These are phyloP conservation scores for Nothura maculosa DNA, from an alignment of 2,797 vertebrate species.

Conservation along the genomic window DNA sequence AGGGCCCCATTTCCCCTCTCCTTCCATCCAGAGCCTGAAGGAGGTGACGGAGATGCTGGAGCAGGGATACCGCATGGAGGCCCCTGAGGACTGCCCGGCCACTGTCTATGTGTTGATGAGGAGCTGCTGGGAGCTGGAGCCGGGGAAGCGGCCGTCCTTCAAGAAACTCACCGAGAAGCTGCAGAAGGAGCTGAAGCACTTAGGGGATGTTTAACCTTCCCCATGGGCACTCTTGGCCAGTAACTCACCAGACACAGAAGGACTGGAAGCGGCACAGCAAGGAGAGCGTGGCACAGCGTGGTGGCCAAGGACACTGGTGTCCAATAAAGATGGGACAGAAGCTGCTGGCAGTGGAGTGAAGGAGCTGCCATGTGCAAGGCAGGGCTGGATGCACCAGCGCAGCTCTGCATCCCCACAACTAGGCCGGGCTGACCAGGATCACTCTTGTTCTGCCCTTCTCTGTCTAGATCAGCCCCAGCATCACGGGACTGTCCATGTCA, in stretches of 20 bases:
- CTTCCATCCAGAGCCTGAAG: constrained; percentile 82
- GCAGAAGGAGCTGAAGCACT: constrained; percentile 80
- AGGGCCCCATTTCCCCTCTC: not conserved
- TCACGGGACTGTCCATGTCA: not conserved
- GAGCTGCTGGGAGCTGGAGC: constrained; percentile 91
- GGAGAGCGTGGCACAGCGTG: not conserved
- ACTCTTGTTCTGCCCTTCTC: not conserved
- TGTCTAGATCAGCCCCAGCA: too few relatives aligned
- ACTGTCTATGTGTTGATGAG: constrained; percentile 87
- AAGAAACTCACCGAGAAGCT: constrained; percentile 89
- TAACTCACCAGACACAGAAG: accelerated
- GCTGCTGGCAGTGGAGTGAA: not conserved
- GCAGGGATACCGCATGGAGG: constrained; percentile 90
- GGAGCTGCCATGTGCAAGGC: not conserved
- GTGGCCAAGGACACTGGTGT: not conserved
- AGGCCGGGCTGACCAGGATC: too few relatives aligned
- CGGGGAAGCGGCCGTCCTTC: constrained; percentile 87
- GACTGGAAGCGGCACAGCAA: not conserved
- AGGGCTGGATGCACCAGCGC: not conserved
- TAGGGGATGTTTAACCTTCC: constrained; percentile 5
- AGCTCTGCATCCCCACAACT: not conserved
- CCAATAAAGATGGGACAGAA: not conserved
- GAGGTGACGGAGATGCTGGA: constrained; percentile 88
- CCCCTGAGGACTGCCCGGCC: constrained; percentile 87
- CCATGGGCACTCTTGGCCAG: not conserved